Percentiles rank a stretch among this genome's conserved stretches.
phyloP scores from a whole-genome alignment of 1,140 invertebrate genomes.

The Coboldia fuscipes region DNA sequence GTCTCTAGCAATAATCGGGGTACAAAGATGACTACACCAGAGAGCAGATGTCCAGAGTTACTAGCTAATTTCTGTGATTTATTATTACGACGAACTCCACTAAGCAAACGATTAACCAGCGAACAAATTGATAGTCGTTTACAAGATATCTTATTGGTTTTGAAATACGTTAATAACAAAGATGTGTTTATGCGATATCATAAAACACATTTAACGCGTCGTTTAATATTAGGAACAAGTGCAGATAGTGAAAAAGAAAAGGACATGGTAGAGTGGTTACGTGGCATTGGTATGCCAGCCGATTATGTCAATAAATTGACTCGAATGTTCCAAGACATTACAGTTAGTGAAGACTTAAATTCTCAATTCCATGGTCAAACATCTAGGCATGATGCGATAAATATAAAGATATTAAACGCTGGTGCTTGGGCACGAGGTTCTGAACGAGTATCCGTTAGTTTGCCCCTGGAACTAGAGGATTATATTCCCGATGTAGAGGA shows the following conservation, averaged over 20 bases:
- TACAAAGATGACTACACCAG: slow-evolving; percentile 43
- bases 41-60: slow-evolving; percentile 96
- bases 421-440: slow-evolving; percentile 93
- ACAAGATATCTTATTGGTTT: slow-evolving; percentile 78
- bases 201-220: slow-evolving; percentile 90
- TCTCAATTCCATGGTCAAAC: slow-evolving; percentile 64
- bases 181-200: slow-evolving; percentile 99
- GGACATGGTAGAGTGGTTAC: slow-evolving; percentile 93
- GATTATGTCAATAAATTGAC: slow-evolving; percentile 98
- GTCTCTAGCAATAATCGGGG: slow-evolving; percentile 32
- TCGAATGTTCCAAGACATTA: slow-evolving; percentile 96
- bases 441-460: slow-evolving; percentile 82
- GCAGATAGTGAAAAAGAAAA: slow-evolving; percentile 99
- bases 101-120: slow-evolving; percentile 89
- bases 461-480: slow-evolving; percentile 93
- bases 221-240: slow-evolving; percentile 87
- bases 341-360: slow-evolving; percentile 92
- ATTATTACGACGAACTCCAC: slow-evolving; percentile 84
- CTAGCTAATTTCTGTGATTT: slow-evolving; percentile 99
- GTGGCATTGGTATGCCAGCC: slow-evolving; percentile 95
- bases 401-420: slow-evolving; percentile 91
- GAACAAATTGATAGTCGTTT: slow-evolving; percentile 93
- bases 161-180: slow-evolving; percentile 99
- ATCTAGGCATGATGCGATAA: slow-evolving; percentile 46
- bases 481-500: slow-evolving; percentile 95